Conservation (phyloP, 1,140 invertebrate species). For the Euwallacea similis region DNA sequence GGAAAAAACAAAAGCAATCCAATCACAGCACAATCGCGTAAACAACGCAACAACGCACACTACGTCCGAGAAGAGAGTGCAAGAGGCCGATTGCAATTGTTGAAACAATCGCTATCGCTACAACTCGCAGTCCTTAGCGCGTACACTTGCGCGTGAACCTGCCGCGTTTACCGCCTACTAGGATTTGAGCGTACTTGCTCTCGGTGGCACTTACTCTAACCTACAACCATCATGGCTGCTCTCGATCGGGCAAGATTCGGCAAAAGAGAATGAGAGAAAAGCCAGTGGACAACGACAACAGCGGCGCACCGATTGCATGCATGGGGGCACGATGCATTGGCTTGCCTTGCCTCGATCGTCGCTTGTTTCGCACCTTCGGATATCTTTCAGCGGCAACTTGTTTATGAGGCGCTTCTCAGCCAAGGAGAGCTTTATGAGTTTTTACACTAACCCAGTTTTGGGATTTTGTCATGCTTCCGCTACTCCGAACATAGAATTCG, state of each 20-base stretch:
- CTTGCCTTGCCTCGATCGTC: background rate
- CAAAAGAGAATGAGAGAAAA: conserved; percentile 23
- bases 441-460: conserved; percentile 31
- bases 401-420: conserved; percentile 21
- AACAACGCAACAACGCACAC: conserved; percentile 37
- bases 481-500: background rate
- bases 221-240: conserved; percentile 50
- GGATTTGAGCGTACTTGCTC: conserved; percentile 49
- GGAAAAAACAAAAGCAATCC: conserved; percentile 29
- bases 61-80: conserved; percentile 42
- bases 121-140: conserved; percentile 20
- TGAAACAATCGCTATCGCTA: conserved; percentile 45
- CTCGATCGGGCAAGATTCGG: conserved; percentile 33
- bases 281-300: conserved; percentile 4
- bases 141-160: conserved; percentile 50
- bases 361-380: conserved; percentile 30
- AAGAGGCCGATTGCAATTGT: conserved; percentile 47
- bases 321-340: conserved; percentile 3
- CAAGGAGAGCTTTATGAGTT: conserved; percentile 26
- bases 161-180: conserved; percentile 51
- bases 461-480: background rate
- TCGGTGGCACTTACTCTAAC: conserved; percentile 48
- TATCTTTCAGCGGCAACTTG: conserved; percentile 22
- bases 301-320: conserved; percentile 20
- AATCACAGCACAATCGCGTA: conserved; percentile 31